Evolutionary conservation across 2,113 vertebrate species (phyloP).

Genomic region (Perca fluviatilis): DNA sequence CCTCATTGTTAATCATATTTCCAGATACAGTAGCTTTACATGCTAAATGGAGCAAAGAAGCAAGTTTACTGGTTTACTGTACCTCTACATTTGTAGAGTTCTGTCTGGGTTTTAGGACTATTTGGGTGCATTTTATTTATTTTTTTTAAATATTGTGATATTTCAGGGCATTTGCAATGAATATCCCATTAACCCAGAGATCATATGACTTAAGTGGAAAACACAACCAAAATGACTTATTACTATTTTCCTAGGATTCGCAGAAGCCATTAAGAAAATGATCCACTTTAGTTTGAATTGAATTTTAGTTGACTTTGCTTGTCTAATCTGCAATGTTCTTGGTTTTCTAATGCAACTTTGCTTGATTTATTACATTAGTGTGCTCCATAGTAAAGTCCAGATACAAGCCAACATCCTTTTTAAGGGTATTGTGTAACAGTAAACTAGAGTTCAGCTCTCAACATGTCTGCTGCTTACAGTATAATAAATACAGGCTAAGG

Average conservation of each 20-base stretch:
- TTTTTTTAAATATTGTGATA: slow-evolving; percentile 26
- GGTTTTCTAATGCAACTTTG: slow-evolving; percentile 14
- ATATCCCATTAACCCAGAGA: slow-evolving; percentile 13
- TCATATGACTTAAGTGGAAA: slow-evolving; percentile 1
- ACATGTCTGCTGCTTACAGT: not conserved
- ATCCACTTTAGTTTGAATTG: slow-evolving; percentile 29
- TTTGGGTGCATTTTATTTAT: not conserved
- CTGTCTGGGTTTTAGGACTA: slow-evolving; percentile 31
- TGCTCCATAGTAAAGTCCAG: not conserved
- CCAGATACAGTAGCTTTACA: slow-evolving; percentile 11
- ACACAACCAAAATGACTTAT: slow-evolving; percentile 12
- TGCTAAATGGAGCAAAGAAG: slow-evolving; percentile 42
- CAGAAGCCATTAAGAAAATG: slow-evolving; percentile 32
- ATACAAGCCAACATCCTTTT: not conserved
- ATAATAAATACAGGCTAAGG: slow-evolving; percentile 7
- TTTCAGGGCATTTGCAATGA: slow-evolving; percentile 15
- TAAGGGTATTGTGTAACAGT: not conserved
- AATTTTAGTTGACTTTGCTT: slow-evolving; percentile 23
- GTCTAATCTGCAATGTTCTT: slow-evolving; percentile 29
- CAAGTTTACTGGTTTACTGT: not conserved
- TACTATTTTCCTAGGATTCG: slow-evolving; percentile 22
- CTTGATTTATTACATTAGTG: not conserved
- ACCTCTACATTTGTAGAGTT: not conserved
- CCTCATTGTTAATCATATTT: slow-evolving; percentile 35
- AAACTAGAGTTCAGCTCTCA: not conserved